Conservation (phyloP, 37 sponge, comb jelly and placozoan species). For the Oopsacas minuta region DNA sequence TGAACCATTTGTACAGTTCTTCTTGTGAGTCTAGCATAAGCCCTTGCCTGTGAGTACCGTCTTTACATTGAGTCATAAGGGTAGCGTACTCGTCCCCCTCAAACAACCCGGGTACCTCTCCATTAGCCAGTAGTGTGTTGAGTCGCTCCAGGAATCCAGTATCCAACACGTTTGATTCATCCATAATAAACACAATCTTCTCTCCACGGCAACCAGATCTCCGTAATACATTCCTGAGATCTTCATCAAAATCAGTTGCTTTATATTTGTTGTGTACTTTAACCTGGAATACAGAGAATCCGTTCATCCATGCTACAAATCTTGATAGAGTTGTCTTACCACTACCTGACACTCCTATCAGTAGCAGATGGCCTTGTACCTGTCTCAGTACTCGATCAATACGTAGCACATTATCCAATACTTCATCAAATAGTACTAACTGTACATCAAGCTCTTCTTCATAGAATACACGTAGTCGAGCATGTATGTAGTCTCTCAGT, state of each 20-base stretch:
- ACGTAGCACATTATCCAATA: slow-evolving; percentile 87
- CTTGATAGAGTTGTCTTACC: slow-evolving; percentile 95
- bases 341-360: slow-evolving; percentile 94
- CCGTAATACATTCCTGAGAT: slow-evolving; percentile 71
- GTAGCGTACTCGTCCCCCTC: slow-evolving; percentile 91
- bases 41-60: slow-evolving; percentile 85
- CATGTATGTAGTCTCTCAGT: slow-evolving; percentile 86
- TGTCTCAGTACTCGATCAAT: slow-evolving; percentile 96
- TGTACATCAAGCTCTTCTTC: slow-evolving; percentile 96
- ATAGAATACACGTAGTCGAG: slow-evolving; percentile 88
- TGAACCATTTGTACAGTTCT: slow-evolving; percentile 97
- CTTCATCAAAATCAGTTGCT: slow-evolving; percentile 89
- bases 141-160: slow-evolving; percentile 89
- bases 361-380: slow-evolving; percentile 80
- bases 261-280: slow-evolving; percentile 90
- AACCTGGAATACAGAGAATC: slow-evolving; percentile 76
- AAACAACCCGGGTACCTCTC: slow-evolving; percentile 96
- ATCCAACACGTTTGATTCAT: slow-evolving; percentile 88
- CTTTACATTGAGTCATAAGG: slow-evolving; percentile 94
- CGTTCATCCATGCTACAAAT: slow-evolving; percentile 99
- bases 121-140: slow-evolving; percentile 95
- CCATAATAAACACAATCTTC: slow-evolving; percentile 88
- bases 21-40: slow-evolving; percentile 86
- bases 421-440: slow-evolving; percentile 89
- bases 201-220: slow-evolving; percentile 82